Base-by-base conservation (phyloP, 2,113 vertebrate genomes). In the Pungitius pungitius region DNA sequence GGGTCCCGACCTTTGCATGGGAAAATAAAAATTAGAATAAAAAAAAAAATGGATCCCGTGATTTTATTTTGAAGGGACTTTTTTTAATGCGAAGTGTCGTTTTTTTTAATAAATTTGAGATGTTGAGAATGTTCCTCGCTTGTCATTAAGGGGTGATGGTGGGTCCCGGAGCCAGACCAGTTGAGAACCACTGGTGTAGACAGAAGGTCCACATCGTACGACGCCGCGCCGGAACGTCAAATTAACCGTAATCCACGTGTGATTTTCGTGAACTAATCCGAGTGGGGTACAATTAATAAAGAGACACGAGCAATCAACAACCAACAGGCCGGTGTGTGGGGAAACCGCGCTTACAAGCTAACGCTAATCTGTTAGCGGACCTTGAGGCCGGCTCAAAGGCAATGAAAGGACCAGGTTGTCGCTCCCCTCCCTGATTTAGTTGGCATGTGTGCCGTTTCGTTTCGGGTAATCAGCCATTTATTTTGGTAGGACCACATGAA, bases 401-500 rank as follows among this genome's bases (percentile, higher is more conserved):
- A 52, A 18, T 58, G 45, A 69, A 65, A 60, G 40, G 13, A 58
- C 18, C 1, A 39, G 54, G 68, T 15, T 7, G 27, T n/a, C 57
- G 33, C 47, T 62, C 33, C 60, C 40, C 67, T 66, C 67, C 30
- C 56, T 47, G 30, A 47, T 27, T 61, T 55, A 45, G 54, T 52
- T 5, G 18, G 35, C 35, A 27, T 9, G 40, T 56, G 27, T 49
- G 54, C 67, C 2, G 39, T 68, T 71, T 63, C 51, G 57, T 68
- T 77, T 35, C 15, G 24, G 35, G 52, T 68, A 37, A 72, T 77
- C 3, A 57, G 30, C 56, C 51, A 39, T 72, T 67, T 68, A 58
- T 64, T 77, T 82, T 63, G 73, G 57, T 49, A 52, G 30, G 22
- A 43, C 7, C 15, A 52, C n/a, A 62, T 33, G 8, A 47, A 6